These are phyloP conservation scores for Peromyscus californicus DNA, from an alignment of 2,113 vertebrate genomes.

Conservation along the genomic window DNA sequence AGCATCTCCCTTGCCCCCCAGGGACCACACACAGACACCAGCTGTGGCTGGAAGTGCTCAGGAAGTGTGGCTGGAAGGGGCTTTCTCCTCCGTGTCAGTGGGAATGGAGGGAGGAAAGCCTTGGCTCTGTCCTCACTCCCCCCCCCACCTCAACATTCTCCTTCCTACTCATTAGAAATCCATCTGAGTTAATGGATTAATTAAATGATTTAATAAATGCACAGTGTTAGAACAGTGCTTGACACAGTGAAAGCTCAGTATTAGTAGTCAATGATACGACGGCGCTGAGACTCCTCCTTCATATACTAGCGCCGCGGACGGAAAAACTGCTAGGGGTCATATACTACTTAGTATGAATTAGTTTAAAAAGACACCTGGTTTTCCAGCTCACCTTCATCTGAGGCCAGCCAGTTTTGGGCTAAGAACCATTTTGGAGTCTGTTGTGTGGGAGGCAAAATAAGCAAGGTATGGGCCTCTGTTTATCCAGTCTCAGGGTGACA, in stretches of 20 bases:
- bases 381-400: not conserved
- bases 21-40: not conserved
- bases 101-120: not conserved
- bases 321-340: not conserved
- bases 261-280: not conserved
- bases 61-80: not conserved
- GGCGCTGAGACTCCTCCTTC: not conserved
- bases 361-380: not conserved
- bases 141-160: not conserved
- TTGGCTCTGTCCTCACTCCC: not conserved
- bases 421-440: not conserved
- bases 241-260: not conserved
- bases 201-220: not conserved
- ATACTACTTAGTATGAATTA: slow-evolving; percentile 23
- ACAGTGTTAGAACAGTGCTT: not conserved
- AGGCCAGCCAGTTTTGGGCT: not conserved
- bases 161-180: slow-evolving; percentile 14
- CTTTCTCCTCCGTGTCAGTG: not conserved
- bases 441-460: not conserved
- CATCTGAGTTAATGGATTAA: not conserved
- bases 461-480: not conserved
- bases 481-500: not conserved
- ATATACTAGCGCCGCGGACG: not conserved
- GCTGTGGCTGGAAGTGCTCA: not conserved
- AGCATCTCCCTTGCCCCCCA: not conserved